These are phyloP conservation scores for Drosophila erecta DNA, from an alignment of 1,140 invertebrate species.

Conservation along the genomic window DNA sequence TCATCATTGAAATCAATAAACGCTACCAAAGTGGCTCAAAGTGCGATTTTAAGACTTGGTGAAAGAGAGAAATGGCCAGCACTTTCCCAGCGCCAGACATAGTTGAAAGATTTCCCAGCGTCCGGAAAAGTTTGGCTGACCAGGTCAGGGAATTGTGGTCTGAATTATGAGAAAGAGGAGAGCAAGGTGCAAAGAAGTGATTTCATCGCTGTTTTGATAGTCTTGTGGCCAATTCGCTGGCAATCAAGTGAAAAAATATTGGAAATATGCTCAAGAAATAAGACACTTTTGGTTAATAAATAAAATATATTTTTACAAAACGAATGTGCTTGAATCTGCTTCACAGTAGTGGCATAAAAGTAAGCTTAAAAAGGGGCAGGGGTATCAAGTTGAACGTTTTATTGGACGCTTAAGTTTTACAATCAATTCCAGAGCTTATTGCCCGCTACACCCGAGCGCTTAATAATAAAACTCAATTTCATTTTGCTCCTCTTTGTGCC, in stretches of 20 bases:
- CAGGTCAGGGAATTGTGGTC: conserved; percentile 26
- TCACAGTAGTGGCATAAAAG: too few relatives aligned
- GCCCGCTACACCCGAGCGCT: conserved; percentile 16
- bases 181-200: neutral
- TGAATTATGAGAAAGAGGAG: conserved; percentile 20
- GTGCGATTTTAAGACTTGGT: conserved; percentile 29
- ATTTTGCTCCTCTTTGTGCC: conserved; percentile 32
- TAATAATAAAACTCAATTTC: conserved; percentile 65
- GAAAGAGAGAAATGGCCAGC: neutral
- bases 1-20: conserved; percentile 58
- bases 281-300: too few relatives aligned
- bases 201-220: conserved; percentile 5
- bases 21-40: conserved; percentile 44
- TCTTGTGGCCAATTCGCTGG: conserved; percentile 10
- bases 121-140: conserved; percentile 37
- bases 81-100: conserved; percentile 28
- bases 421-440: conserved; percentile 31
- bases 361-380: too few relatives aligned
- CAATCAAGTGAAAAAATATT: conserved; percentile 21
- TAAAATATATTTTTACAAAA: too few relatives aligned
- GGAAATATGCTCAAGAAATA: neutral
- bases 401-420: conserved; percentile 18
- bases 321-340: too few relatives aligned
- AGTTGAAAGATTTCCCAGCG: conserved; percentile 39
- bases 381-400: conserved; percentile 14